Conservation (phyloP, 2,113 vertebrate species). For the Toxotes chatareus region DNA sequence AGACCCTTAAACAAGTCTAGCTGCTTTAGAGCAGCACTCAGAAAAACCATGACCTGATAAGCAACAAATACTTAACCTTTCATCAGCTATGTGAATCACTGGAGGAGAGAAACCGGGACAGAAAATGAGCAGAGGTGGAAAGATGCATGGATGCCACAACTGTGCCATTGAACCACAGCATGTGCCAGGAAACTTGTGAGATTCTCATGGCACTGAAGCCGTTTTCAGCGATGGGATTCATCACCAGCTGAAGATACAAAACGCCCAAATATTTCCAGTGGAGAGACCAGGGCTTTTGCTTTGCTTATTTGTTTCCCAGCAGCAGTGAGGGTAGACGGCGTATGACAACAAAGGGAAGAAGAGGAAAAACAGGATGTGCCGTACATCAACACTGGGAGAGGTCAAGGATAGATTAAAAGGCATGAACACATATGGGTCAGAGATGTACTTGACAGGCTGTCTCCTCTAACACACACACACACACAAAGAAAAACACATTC, state of each 20-base stretch:
- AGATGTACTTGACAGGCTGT: conserved; percentile 65
- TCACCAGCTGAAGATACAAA: conserved; percentile 39
- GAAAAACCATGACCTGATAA: too few species aligned
- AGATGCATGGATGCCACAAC: conserved; percentile 14
- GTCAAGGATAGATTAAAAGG: conserved; percentile 69
- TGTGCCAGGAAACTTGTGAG: neutral
- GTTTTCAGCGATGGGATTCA: conserved; percentile 28
- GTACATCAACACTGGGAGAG: conserved; percentile 38
- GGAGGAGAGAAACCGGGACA: conserved; percentile 20
- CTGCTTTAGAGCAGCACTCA: too few species aligned
- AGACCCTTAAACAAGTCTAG: too few species aligned
- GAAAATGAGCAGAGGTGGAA: conserved; percentile 17
- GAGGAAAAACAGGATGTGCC: conserved; percentile 45
- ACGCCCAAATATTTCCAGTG: conserved; percentile 39
- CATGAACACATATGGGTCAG: conserved; percentile 58
- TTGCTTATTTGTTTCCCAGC: conserved; percentile 41
- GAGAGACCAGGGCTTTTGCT: conserved; percentile 21
- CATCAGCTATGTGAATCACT: conserved; percentile 35
- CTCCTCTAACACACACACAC: conserved; percentile 44
- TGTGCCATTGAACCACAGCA: conserved; percentile 24
- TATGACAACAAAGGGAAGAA: conserved; percentile 13
- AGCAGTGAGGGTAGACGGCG: neutral
- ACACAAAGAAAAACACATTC: conserved; percentile 51
- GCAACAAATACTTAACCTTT: conserved; percentile 65
- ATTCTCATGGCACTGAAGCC: neutral